A percentile compares a stretch with the other conserved stretches of the same genome.
These are phyloP conservation scores for Chrysopa pallens DNA, from an alignment of 1,140 invertebrate genomes.

Conservation along the genomic window DNA sequence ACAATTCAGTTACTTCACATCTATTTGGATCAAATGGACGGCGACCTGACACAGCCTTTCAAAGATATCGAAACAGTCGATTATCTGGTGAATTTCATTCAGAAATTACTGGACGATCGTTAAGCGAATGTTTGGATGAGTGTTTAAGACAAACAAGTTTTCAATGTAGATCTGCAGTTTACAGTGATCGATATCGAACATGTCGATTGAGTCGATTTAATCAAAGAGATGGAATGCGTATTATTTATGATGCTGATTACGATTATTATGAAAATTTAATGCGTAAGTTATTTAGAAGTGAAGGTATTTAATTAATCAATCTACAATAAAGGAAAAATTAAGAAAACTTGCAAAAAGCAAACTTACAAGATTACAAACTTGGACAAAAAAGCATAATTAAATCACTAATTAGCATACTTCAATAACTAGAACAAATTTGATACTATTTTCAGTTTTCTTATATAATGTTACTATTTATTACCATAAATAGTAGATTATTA, in stretches of 20 bases:
- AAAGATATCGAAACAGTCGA: slow-evolving; percentile 67
- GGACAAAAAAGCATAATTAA: no score
- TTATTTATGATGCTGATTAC: slow-evolving; percentile 76
- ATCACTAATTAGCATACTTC: no score
- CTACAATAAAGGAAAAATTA: no score
- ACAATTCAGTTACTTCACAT: slow-evolving; percentile 63
- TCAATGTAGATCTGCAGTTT: slow-evolving; percentile 72
- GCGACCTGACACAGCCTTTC: slow-evolving; percentile 74
- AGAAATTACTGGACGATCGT: slow-evolving; percentile 65
- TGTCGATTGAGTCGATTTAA: slow-evolving; percentile 73
- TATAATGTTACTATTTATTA: no score
- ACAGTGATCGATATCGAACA: slow-evolving; percentile 64
- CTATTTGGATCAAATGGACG: slow-evolving; percentile 58
- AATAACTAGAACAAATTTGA: no score
- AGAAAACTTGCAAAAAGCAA: no score
- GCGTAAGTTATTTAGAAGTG: slow-evolving; percentile 42
- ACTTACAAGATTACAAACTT: no score
- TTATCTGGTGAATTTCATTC: slow-evolving; percentile 74
- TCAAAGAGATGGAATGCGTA: slow-evolving; percentile 69
- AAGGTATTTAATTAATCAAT: no score
- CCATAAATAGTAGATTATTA: no score
- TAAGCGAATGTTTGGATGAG: slow-evolving; percentile 77
- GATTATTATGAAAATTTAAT: slow-evolving; percentile 84
- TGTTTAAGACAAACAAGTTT: slow-evolving; percentile 74
- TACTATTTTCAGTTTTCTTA: no score